Evolutionary conservation across 2,797 vertebrate species (phyloP).

Genomic region (Octomys mimax): DNA sequence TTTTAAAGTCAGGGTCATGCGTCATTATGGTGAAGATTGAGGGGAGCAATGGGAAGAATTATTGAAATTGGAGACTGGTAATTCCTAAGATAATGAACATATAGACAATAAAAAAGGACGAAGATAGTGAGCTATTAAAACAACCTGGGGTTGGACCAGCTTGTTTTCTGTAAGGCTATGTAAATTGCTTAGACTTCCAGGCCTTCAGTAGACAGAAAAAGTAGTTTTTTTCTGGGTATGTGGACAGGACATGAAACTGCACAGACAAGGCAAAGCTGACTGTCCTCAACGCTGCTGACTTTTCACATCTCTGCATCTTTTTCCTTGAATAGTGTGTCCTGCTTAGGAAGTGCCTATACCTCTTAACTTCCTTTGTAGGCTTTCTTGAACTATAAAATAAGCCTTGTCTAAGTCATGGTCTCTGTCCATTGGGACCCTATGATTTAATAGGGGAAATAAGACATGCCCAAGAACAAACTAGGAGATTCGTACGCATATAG

Average conservation of each 20-base stretch:
- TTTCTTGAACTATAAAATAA: not conserved
- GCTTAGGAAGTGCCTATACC: not conserved
- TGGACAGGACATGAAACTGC: not conserved
- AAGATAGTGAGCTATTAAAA: conserved; percentile 1
- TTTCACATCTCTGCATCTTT: not conserved
- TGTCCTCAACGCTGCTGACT: not conserved
- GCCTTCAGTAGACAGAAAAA: not conserved
- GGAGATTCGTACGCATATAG: not conserved
- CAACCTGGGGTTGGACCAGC: not conserved
- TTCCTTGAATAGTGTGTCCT: not conserved
- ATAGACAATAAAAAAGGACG: not conserved
- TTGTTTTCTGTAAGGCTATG: not conserved
- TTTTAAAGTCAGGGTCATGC: not conserved
- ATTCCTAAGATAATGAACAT: conserved; percentile 25
- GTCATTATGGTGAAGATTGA: not conserved
- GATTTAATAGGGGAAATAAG: not conserved
- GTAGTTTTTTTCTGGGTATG: not conserved
- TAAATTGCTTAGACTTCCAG: not conserved
- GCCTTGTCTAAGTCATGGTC: not conserved
- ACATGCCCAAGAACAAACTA: conserved; percentile 21
- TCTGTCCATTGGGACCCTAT: not conserved
- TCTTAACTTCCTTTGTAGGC: conserved; percentile 20
- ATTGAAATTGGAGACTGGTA: conserved; percentile 25
- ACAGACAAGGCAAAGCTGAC: not conserved
- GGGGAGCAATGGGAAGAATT: not conserved